These are phyloP conservation scores for Aquatica leii DNA, from an alignment of 2,888 invertebrate genomes.

Conservation along the genomic window DNA sequence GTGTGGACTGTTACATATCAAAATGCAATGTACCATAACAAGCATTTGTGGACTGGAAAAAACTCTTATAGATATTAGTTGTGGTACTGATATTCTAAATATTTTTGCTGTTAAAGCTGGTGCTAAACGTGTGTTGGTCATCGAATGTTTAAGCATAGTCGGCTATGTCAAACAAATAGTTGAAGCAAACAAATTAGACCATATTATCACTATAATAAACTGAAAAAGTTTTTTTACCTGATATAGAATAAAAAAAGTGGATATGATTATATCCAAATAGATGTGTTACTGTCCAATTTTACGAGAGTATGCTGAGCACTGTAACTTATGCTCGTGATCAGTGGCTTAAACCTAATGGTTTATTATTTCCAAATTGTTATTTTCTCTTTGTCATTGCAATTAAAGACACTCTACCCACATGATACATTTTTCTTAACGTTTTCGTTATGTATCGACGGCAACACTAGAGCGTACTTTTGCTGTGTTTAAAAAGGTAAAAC, in stretches of 20 bases:
- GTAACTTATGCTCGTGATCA: slow-evolving; percentile 98
- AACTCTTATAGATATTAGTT: slow-evolving; percentile 96
- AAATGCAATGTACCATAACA: slow-evolving; percentile 99
- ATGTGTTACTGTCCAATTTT: slow-evolving; percentile 90
- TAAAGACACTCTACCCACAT: too few relatives aligned
- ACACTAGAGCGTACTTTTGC: too few relatives aligned
- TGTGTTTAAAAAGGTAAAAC: too few relatives aligned
- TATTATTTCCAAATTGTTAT: slow-evolving; percentile 93
- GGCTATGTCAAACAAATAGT: slow-evolving; percentile 97
- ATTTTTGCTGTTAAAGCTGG: slow-evolving; percentile 99
- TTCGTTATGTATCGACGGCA: too few relatives aligned
- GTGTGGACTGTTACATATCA: slow-evolving; percentile 97
- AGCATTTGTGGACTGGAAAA: slow-evolving; percentile 93
- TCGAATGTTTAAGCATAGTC: slow-evolving; percentile 98
- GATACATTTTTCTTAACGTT: too few relatives aligned
- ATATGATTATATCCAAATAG: slow-evolving; percentile 87
- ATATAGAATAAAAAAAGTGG: slow-evolving; percentile 92
- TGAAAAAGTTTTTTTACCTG: slow-evolving; percentile 93
- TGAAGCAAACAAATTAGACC: slow-evolving; percentile 81
- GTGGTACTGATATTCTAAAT: slow-evolving; percentile 98
- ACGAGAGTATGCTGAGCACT: slow-evolving; percentile 99
- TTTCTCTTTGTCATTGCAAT: slow-evolving; percentile 93
- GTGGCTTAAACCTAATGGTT: slow-evolving; percentile 92
- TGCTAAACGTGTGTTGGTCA: slow-evolving; percentile 90
- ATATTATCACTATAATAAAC: slow-evolving; percentile 87